Conservation (phyloP, 35 echinoderm and acorn worm genomes). For the Eucidaris tribuloides region DNA sequence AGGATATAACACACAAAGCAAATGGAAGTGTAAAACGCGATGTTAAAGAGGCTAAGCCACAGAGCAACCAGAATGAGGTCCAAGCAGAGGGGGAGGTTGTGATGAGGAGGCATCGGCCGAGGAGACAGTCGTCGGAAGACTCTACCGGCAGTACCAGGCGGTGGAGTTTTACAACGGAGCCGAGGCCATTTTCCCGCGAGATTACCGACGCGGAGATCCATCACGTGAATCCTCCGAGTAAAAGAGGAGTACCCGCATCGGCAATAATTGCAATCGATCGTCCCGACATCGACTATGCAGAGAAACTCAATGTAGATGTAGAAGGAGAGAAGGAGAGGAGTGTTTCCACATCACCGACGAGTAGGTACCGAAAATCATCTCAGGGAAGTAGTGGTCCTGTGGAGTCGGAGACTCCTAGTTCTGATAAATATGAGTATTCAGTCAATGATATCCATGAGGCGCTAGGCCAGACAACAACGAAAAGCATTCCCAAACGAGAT, state of each 20-base stretch:
- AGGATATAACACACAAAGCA: no score
- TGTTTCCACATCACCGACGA: neutral
- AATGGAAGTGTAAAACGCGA: neutral
- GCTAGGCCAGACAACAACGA: neutral
- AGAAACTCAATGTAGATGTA: slow-evolving; percentile 42
- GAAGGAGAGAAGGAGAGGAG: neutral
- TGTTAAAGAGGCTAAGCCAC: neutral
- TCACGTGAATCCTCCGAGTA: slow-evolving; percentile 33
- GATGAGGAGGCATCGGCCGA: neutral
- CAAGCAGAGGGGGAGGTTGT: neutral
- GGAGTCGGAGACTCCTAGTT: neutral
- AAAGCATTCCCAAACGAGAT: neutral
- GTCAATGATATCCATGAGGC: slow-evolving; percentile 24
- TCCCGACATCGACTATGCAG: slow-evolving; percentile 37
- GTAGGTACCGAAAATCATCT: neutral
- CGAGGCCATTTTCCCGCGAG: slow-evolving; percentile 11
- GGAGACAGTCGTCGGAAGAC: slow-evolving; percentile 6
- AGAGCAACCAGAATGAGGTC: neutral
- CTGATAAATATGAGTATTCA: neutral
- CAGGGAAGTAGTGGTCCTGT: neutral
- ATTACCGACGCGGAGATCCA: neutral
- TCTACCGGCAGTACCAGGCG: neutral
- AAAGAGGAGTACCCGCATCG: slow-evolving; percentile 15
- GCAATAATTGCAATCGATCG: slow-evolving; percentile 46
- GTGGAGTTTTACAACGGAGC: neutral